Evolutionary conservation across 2,113 vertebrate species (phyloP).

Genomic region (Paraplagusia blochii): DNA sequence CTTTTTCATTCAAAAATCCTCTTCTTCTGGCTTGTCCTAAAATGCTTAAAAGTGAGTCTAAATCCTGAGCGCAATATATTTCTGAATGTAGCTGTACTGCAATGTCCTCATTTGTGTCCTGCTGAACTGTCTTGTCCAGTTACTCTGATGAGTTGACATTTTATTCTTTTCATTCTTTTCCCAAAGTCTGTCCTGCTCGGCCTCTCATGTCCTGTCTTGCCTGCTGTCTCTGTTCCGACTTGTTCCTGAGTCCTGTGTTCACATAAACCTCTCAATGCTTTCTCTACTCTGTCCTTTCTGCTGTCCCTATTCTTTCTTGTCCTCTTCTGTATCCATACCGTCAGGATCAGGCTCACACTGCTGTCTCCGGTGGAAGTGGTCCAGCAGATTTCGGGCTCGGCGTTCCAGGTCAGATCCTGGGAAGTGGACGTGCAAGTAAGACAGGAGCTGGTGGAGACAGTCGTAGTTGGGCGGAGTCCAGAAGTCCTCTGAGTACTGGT

Average conservation of each 20-base stretch:
- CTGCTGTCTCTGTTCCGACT: background rate
- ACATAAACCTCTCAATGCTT: too few species aligned
- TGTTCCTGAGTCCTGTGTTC: background rate
- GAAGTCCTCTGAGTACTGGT: conserved; percentile 98
- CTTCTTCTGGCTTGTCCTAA: too few species aligned
- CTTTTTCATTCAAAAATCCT: too few species aligned
- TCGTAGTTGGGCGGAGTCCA: conserved; percentile 85
- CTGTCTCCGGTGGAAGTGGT: conserved; percentile 88
- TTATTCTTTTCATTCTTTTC: background rate
- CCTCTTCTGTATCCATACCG: conserved; percentile 70
- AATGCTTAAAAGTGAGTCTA: too few species aligned
- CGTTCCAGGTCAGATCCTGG: conserved; percentile 92
- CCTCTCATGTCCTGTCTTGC: background rate
- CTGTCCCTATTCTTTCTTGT: conserved; percentile 17
- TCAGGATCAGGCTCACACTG: conserved; percentile 79
- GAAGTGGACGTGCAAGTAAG: conserved; percentile 88
- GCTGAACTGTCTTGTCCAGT: too few species aligned
- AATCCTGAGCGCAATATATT: too few species aligned
- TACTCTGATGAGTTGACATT: too few species aligned
- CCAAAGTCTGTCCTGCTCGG: background rate
- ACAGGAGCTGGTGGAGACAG: conserved; percentile 89
- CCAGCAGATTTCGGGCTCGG: conserved; percentile 87
- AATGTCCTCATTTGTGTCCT: too few species aligned
- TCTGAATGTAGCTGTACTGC: too few species aligned
- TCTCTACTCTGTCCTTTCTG: conserved; percentile 1